Percentiles rank a stretch among this genome's conserved stretches.
Evolutionary conservation across 1,140 invertebrate genomes (phyloP).

Genomic region (Tribolium castaneum): DNA sequence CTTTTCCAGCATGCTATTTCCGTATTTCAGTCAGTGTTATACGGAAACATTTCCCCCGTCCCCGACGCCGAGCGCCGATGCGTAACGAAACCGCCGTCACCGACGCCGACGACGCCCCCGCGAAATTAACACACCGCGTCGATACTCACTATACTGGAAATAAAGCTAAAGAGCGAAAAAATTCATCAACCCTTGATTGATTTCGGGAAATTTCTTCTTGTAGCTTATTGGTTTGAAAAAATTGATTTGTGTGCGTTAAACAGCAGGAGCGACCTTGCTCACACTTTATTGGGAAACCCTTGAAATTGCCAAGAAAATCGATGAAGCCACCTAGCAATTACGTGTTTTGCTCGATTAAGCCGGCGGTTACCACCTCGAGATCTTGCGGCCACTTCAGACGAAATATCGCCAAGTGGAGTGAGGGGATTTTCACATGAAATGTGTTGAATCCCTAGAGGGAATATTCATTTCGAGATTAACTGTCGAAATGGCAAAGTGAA

Average conservation of each 20-base stretch:
- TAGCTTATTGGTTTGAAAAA: no score
- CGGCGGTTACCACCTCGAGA: background rate
- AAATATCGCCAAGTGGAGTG: background rate
- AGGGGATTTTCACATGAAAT: background rate
- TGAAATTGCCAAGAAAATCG: constrained; percentile 36
- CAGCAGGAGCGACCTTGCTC: constrained; percentile 32
- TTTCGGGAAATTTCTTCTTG: no score
- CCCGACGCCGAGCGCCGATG: constrained; percentile 3
- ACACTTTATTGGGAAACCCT: constrained; percentile 39
- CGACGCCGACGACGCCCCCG: constrained; percentile 22
- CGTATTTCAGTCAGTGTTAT: constrained; percentile 26
- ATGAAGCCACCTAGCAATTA: constrained; percentile 34
- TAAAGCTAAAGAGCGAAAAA: background rate
- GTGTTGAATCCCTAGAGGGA: background rate
- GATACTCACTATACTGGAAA: constrained; percentile 5
- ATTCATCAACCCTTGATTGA: no score
- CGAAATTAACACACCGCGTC: constrained; percentile 24
- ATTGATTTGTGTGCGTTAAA: no score
- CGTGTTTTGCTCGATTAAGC: constrained; percentile 29
- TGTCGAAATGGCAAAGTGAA: background rate
- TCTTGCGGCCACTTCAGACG: background rate
- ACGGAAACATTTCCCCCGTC: background rate
- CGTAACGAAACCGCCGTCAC: constrained; percentile 26
- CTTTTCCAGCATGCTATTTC: constrained; percentile 24
- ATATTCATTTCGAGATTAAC: background rate